Conservation (phyloP, 92 coral and sea anemone species). For the Actinostola sp. region DNA sequence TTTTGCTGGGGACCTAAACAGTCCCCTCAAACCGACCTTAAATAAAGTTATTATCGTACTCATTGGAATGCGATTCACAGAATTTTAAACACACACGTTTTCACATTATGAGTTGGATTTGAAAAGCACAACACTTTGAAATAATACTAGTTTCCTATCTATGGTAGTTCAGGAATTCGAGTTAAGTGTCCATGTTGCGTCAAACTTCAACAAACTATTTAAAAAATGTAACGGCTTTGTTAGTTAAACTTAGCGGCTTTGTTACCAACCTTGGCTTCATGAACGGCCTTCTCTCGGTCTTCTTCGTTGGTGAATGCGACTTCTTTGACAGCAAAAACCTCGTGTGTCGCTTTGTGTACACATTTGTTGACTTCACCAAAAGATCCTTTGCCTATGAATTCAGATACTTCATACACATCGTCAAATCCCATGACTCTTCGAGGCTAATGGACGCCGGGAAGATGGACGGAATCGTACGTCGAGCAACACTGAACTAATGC, state of each 20-base stretch:
- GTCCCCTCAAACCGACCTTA: too few species aligned
- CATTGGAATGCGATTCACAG: too few species aligned
- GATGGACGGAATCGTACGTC: not conserved
- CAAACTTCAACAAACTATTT: not conserved
- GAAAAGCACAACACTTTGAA: too few species aligned
- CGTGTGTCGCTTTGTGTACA: constrained; percentile 60
- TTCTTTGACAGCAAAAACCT: constrained; percentile 89
- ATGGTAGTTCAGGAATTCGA: too few species aligned
- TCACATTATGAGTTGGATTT: too few species aligned
- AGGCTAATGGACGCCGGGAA: not conserved
- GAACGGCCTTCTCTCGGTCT: constrained; percentile 64
- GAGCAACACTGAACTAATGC: not conserved
- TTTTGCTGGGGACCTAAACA: too few species aligned
- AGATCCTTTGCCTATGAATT: constrained; percentile 81
- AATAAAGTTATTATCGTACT: too few species aligned
- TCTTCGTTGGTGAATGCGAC: constrained; percentile 60
- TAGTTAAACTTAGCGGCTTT: not conserved
- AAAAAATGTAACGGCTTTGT: not conserved
- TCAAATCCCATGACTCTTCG: constrained; percentile 33
- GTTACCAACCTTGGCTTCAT: constrained; percentile 91
- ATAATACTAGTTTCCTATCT: too few species aligned
- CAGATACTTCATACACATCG: constrained; percentile 77
- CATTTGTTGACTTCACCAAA: constrained; percentile 92
- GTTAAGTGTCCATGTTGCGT: too few species aligned
- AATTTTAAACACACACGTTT: too few species aligned